Conservation (phyloP, 2,113 vertebrate species). For the Tonatia bakeri region DNA sequence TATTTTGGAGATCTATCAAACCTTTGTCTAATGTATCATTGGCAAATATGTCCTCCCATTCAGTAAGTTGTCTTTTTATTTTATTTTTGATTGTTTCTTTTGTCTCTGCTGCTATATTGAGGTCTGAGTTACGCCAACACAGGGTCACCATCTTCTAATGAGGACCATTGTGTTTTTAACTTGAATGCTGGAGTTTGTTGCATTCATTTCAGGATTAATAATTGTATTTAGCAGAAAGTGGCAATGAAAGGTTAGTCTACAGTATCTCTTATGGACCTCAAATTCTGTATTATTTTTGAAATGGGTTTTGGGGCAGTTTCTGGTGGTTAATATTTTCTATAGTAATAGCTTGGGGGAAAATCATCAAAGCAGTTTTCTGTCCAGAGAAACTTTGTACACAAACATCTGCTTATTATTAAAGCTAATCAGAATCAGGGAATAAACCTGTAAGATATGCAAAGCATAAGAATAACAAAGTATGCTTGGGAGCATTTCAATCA, state of each 20-base stretch:
- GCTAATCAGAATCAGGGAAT: background rate
- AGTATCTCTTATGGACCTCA: background rate
- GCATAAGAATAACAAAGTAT: background rate
- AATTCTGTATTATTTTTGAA: background rate
- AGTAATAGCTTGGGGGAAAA: background rate
- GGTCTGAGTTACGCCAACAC: background rate
- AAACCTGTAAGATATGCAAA: background rate
- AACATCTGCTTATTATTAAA: background rate
- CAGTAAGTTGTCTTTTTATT: too few species aligned
- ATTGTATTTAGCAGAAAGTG: background rate
- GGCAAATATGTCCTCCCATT: too few species aligned
- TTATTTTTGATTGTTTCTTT: too few species aligned
- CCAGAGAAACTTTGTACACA: background rate
- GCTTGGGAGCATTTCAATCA: background rate
- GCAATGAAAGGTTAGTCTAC: too few species aligned
- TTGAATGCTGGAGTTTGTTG: background rate
- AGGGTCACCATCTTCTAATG: background rate
- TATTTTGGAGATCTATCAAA: too few species aligned
- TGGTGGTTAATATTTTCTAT: background rate
- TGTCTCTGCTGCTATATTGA: background rate
- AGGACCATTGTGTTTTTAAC: background rate
- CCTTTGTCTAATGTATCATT: too few species aligned
- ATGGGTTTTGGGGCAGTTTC: background rate
- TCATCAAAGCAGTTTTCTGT: background rate
- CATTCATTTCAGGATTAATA: background rate